These are phyloP conservation scores for Euphonia xanthogaster DNA, from an alignment of 2,797 vertebrate genomes.

Conservation along the genomic window DNA sequence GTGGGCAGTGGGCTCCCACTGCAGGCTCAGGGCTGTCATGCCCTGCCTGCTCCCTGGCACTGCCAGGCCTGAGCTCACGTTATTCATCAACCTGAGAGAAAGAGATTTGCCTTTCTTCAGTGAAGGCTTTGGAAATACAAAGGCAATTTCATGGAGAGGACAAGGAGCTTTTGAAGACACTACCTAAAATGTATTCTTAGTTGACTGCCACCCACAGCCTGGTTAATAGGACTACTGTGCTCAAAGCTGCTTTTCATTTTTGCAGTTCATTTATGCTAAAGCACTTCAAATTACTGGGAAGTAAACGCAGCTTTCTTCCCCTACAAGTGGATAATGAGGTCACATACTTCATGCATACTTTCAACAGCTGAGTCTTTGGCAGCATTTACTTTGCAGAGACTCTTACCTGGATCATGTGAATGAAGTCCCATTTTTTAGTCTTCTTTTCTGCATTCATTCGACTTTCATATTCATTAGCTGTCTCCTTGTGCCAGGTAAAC, in stretches of 20 bases:
- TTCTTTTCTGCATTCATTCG: slow-evolving; percentile 77
- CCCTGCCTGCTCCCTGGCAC: background rate
- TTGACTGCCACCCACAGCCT: slow-evolving; percentile 34
- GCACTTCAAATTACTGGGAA: slow-evolving; percentile 31
- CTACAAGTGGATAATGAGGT: slow-evolving; percentile 25
- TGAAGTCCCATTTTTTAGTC: slow-evolving; percentile 87
- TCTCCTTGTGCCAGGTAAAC: slow-evolving; percentile 89
- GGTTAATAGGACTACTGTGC: slow-evolving; percentile 26
- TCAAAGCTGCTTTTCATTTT: slow-evolving; percentile 41
- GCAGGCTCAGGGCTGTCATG: background rate
- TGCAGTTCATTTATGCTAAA: slow-evolving; percentile 29
- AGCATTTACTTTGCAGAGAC: background rate
- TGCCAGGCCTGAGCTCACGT: background rate
- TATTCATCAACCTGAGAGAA: background rate
- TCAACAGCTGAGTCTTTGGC: background rate
- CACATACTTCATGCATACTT: background rate
- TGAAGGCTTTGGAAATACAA: background rate
- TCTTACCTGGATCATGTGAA: slow-evolving; percentile 96
- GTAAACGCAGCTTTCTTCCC: slow-evolving; percentile 34
- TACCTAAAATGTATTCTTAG: background rate
- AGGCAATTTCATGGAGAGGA: slow-evolving; percentile 3
- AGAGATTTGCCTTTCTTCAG: background rate
- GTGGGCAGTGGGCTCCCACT: background rate
- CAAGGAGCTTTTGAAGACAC: background rate
- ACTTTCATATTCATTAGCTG: slow-evolving; percentile 85